These are phyloP conservation scores for Pao palembangensis DNA, from an alignment of 2,113 vertebrate species.

Conservation along the genomic window DNA sequence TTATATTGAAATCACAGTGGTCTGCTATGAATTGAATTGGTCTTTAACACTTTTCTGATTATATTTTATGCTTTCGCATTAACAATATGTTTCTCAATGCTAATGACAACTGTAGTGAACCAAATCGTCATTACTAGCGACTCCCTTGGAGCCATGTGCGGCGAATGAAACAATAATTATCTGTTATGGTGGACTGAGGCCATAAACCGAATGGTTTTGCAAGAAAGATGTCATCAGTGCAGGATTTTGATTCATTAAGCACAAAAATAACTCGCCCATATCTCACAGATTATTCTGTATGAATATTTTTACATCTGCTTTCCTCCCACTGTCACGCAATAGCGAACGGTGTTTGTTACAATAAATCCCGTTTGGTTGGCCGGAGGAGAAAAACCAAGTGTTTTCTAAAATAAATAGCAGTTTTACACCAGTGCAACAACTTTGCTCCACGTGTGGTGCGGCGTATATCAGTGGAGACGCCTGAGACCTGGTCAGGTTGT, in stretches of 20 bases:
- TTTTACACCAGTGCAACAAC: conserved; percentile 2
- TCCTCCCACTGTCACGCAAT: background rate
- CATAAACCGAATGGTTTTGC: background rate
- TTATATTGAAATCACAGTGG: too few relatives aligned
- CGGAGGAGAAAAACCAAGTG: background rate
- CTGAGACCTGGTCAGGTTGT: conserved; percentile 42
- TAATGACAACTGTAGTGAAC: background rate
- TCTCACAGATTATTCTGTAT: background rate
- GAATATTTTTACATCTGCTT: background rate
- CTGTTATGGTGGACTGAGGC: background rate
- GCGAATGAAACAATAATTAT: background rate
- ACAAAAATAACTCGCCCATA: background rate
- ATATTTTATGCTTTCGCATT: background rate
- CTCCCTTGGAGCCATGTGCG: background rate
- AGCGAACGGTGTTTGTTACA: background rate
- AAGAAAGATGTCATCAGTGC: background rate
- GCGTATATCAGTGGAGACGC: conserved; percentile 31
- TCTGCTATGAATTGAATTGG: background rate
- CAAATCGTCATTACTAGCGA: background rate
- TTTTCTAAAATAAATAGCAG: background rate
- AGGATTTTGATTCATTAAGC: background rate
- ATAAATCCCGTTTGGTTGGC: background rate
- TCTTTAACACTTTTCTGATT: background rate
- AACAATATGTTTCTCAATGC: background rate
- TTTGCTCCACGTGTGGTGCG: background rate